Percentiles rank a stretch among this genome's conserved stretches.
Conservation (phyloP, 2,888 invertebrate species). For the Melikaiella ostensackeni region DNA sequence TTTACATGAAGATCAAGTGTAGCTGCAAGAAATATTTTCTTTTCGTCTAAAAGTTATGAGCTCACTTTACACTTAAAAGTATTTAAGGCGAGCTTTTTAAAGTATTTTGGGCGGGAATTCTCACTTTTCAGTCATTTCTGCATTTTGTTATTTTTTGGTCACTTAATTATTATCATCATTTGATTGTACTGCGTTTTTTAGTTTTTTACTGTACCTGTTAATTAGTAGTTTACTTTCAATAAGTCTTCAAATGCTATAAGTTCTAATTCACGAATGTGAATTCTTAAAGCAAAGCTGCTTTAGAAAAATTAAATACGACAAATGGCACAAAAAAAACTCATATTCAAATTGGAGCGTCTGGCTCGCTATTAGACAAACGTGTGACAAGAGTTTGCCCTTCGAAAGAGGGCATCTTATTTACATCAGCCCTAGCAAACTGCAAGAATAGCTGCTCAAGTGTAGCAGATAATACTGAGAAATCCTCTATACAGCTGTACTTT, state of each 20-base stretch:
- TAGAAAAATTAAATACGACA: not conserved
- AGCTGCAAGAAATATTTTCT: not conserved
- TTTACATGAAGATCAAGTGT: not conserved
- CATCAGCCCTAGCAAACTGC: conserved; percentile 69
- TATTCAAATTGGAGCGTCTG: not conserved
- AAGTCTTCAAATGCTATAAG: not conserved
- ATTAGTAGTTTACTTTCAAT: not conserved
- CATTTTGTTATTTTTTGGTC: not conserved
- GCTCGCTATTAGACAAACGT: not conserved
- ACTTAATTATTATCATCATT: not conserved
- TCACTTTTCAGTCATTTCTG: not conserved
- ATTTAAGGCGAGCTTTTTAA: not conserved
- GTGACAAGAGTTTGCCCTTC: not conserved
- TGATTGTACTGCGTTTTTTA: not conserved
- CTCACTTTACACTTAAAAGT: not conserved
- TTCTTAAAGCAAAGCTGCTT: not conserved
- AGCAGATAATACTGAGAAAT: conserved; percentile 72
- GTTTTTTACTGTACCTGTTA: not conserved
- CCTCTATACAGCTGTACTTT: conserved; percentile 69
- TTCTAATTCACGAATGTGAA: not conserved
- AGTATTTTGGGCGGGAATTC: not conserved
- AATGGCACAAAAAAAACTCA: not conserved
- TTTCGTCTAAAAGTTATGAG: not conserved
- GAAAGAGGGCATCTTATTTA: not conserved
- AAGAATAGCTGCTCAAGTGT: conserved; percentile 73